These are phyloP conservation scores for Aleiodes testaceus DNA, from an alignment of 2,888 invertebrate species.

Conservation along the genomic window DNA sequence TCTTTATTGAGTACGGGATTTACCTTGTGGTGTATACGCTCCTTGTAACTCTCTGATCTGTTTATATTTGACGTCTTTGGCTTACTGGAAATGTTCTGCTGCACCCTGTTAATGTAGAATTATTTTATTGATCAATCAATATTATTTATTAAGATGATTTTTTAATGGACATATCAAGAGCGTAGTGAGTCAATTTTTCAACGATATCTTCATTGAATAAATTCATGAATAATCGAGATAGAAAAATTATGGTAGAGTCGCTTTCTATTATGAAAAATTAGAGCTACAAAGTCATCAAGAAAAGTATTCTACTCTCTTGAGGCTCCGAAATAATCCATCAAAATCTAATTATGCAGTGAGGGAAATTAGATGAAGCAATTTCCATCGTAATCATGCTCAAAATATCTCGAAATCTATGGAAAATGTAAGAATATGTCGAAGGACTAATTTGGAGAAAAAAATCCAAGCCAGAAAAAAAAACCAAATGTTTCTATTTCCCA, in stretches of 20 bases:
- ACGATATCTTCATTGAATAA: too few species aligned
- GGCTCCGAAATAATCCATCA: too few species aligned
- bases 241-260: too few species aligned
- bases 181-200: too few species aligned
- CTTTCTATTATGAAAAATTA: constrained; percentile 1
- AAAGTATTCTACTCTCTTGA: too few species aligned
- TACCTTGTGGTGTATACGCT: constrained; percentile 76
- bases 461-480: too few species aligned
- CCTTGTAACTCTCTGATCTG: constrained; percentile 84
- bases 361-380: too few species aligned
- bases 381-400: neutral
- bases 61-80: constrained; percentile 75
- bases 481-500: neutral
- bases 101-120: constrained; percentile 63
- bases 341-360: too few species aligned
- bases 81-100: constrained; percentile 72
- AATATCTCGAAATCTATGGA: neutral
- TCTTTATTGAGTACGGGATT: constrained; percentile 11
- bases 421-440: too few species aligned
- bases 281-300: neutral
- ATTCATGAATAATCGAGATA: too few species aligned
- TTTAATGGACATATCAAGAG: too few species aligned
- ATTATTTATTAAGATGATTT: neutral
- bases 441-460: neutral
- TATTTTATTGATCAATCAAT: constrained; percentile 53